phyloP scores from a whole-genome alignment of 2,888 invertebrate genomes.

The Eupeodes latifasciatus region DNA sequence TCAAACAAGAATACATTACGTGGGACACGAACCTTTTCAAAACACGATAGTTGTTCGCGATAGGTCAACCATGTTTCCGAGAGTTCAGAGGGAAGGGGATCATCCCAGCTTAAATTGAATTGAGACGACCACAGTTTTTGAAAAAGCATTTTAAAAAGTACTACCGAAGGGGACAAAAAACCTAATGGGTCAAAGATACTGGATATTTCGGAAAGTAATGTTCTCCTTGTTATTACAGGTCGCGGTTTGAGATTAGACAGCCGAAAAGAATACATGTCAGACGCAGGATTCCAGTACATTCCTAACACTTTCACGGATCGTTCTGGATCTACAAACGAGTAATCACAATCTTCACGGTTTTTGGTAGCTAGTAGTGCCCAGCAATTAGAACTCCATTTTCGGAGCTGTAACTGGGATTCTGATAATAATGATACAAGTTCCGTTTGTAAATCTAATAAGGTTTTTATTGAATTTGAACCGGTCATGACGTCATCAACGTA shows the following conservation, averaged over 20 bases:
- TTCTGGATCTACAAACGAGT: constrained; percentile 17
- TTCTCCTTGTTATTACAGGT: neutral
- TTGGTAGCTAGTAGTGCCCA: constrained; percentile 11
- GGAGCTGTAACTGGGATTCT: constrained; percentile 29
- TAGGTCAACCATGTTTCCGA: constrained; percentile 30
- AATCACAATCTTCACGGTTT: constrained; percentile 26
- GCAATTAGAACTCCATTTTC: constrained; percentile 20
- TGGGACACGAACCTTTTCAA: constrained; percentile 32
- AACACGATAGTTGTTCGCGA: constrained; percentile 16
- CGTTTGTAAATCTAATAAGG: neutral
- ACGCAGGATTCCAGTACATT: constrained; percentile 38
- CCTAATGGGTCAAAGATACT: constrained; percentile 45
- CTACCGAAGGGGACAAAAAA: neutral
- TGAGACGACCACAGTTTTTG: constrained; percentile 33
- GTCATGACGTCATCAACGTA: constrained; percentile 73
- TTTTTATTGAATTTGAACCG: constrained; percentile 18
- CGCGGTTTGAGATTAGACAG: neutral
- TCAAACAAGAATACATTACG: constrained; percentile 21
- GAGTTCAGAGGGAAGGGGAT: constrained; percentile 43
- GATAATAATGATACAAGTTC: constrained; percentile 33
- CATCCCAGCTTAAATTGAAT: constrained; percentile 57
- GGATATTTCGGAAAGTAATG: constrained; percentile 11
- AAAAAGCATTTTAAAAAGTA: constrained; percentile 28
- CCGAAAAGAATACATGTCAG: constrained; percentile 19
- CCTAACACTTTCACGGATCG: constrained; percentile 24